Percentiles rank a stretch among this genome's conserved stretches.
These are phyloP conservation scores for Trichomalopsis sarcophagae DNA, from an alignment of 1,140 invertebrate species.

Conservation along the genomic window DNA sequence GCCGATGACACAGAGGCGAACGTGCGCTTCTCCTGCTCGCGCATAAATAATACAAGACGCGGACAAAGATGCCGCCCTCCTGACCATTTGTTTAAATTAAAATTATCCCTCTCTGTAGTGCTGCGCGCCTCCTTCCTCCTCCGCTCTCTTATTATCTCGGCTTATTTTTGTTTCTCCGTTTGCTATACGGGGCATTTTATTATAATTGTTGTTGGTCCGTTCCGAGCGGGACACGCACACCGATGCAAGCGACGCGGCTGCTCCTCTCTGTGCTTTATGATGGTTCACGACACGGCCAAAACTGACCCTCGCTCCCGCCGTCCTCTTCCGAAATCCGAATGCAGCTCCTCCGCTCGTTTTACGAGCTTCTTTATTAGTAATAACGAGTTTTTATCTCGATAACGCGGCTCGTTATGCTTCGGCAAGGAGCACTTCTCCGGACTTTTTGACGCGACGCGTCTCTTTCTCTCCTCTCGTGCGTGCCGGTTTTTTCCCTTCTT, in stretches of 20 bases:
- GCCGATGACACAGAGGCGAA: conserved; percentile 73
- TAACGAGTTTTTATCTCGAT: conserved; percentile 65
- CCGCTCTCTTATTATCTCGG: conserved; percentile 45
- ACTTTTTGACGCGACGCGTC: conserved; percentile 30
- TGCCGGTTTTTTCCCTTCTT: conserved; percentile 12
- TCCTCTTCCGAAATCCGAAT: conserved; percentile 59
- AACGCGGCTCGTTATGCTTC: conserved; percentile 60
- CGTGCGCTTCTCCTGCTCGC: conserved; percentile 70
- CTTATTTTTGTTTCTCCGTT: conserved; percentile 52
- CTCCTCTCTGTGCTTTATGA: conserved; percentile 59
- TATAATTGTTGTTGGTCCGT: conserved; percentile 71
- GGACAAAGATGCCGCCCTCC: conserved; percentile 75
- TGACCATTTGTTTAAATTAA: conserved; percentile 76
- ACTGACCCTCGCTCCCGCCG: conserved; percentile 55
- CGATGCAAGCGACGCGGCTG: conserved; percentile 24
- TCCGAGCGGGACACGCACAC: conserved; percentile 51
- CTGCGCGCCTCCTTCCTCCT: conserved; percentile 51
- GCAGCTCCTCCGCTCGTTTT: conserved; percentile 56
- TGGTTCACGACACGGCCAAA: conserved; percentile 59
- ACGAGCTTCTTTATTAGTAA: conserved; percentile 64
- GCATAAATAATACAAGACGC: conserved; percentile 75
- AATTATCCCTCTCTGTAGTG: conserved; percentile 68
- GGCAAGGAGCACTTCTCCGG: conserved; percentile 27
- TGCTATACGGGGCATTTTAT: conserved; percentile 66
- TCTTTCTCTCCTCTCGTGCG: not conserved